Conservation (phyloP, 2,797 vertebrate genomes). For the Gambusia yucatana region DNA sequence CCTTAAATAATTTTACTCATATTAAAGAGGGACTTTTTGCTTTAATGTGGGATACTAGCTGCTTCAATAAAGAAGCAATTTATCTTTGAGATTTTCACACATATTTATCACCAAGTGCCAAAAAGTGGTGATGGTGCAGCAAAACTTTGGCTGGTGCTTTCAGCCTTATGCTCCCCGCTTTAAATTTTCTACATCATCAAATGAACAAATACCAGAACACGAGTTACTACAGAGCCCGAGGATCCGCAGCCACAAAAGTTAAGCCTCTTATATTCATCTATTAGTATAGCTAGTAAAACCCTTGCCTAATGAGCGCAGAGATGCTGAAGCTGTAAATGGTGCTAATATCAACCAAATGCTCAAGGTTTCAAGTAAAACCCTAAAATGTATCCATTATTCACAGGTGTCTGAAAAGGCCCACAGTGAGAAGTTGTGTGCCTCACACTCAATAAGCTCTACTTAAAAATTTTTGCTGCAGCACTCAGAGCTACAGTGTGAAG, state of each 20-base stretch:
- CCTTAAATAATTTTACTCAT: neutral
- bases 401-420: neutral
- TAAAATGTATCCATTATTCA: constrained; percentile 2
- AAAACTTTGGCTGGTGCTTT: neutral
- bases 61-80: neutral
- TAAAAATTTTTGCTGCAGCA: constrained; percentile 11
- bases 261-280: neutral
- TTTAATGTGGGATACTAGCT: neutral
- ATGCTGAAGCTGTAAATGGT: neutral
- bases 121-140: neutral
- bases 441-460: neutral
- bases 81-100: neutral
- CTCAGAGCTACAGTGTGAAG: constrained; percentile 12
- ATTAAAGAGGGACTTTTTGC: neutral
- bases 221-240: neutral
- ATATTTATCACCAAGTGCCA: neutral
- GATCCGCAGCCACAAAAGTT: neutral
- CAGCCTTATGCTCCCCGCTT: neutral
- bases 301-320: neutral
- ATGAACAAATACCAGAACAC: neutral
- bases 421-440: neutral
- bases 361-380: constrained; percentile 14
- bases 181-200: constrained; percentile 5
- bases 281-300: neutral
- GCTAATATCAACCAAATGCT: neutral